A percentile compares a stretch with the other conserved stretches of the same genome.
These are phyloP conservation scores for Odontomyia ornata DNA, from an alignment of 2,888 invertebrate genomes.

Conservation along the genomic window DNA sequence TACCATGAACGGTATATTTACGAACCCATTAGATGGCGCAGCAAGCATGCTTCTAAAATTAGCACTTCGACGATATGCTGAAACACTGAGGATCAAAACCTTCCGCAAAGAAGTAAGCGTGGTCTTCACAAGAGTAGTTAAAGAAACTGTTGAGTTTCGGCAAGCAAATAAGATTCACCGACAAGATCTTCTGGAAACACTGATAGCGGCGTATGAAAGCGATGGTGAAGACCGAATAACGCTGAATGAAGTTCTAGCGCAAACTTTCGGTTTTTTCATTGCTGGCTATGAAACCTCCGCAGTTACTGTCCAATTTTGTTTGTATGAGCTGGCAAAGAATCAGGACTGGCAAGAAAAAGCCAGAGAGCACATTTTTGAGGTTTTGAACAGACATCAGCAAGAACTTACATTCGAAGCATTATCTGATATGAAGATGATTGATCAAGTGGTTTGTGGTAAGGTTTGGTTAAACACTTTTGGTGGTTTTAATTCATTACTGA, in stretches of 20 bases:
- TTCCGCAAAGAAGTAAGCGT: slow-evolving; percentile 54
- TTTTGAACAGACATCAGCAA: slow-evolving; percentile 20
- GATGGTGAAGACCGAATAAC: slow-evolving; percentile 51
- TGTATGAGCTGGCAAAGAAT: slow-evolving; percentile 55
- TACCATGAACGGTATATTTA: slow-evolving; percentile 52
- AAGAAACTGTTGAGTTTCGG: slow-evolving; percentile 65
- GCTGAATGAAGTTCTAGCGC: slow-evolving; percentile 51
- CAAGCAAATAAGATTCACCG: slow-evolving; percentile 64
- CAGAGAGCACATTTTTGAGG: slow-evolving; percentile 21
- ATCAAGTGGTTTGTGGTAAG: slow-evolving; percentile 61
- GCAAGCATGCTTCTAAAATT: not conserved
- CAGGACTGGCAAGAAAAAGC: slow-evolving; percentile 43
- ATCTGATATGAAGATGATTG: slow-evolving; percentile 41
- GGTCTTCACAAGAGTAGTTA: slow-evolving; percentile 59
- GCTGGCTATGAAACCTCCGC: slow-evolving; percentile 60
- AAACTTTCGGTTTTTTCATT: slow-evolving; percentile 56
- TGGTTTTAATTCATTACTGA: no score
- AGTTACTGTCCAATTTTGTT: slow-evolving; percentile 54
- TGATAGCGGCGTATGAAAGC: slow-evolving; percentile 64
- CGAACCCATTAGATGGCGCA: not conserved
- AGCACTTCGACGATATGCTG: not conserved
- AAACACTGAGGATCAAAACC: slow-evolving; percentile 50
- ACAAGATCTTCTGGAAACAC: slow-evolving; percentile 69
- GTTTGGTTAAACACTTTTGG: no score
- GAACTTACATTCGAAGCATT: slow-evolving; percentile 45